phyloP scores from a whole-genome alignment of 2,888 invertebrate species.

The Phymatocera aterrima region DNA sequence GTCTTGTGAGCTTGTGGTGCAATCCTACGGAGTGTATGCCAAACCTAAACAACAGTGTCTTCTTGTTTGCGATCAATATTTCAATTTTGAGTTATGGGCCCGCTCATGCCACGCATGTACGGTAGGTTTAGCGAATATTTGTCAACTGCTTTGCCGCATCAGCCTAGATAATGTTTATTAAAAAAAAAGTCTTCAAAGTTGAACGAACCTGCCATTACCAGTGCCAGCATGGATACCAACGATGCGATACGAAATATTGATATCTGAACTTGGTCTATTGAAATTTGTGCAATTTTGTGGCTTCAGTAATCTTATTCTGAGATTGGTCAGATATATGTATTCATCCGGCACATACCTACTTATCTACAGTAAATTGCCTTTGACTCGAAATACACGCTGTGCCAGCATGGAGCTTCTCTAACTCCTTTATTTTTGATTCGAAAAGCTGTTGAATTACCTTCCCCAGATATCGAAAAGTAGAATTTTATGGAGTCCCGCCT shows the following conservation, averaged over 20 bases:
- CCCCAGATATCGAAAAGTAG: conserved; percentile 44
- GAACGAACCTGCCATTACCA: not conserved
- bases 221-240: not conserved
- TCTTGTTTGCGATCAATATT: conserved; percentile 22
- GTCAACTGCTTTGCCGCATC: conserved; percentile 1
- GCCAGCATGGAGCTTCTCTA: not conserved
- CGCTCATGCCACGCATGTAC: not conserved
- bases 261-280: not conserved
- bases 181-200: conserved; percentile 3
- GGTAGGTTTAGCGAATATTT: conserved; percentile 1
- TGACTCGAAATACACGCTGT: not conserved
- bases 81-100: conserved; percentile 16
- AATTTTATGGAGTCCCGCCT: conserved; percentile 36
- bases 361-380: not conserved
- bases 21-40: not conserved
- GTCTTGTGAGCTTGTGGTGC: not conserved
- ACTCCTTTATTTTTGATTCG: conserved; percentile 21
- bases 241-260: not conserved
- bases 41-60: not conserved
- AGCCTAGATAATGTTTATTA: not conserved
- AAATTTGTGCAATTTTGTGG: not conserved
- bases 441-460: conserved; percentile 41
- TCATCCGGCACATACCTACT: not conserved
- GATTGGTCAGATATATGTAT: not conserved
- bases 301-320: not conserved